Evolutionary conservation across 1,140 invertebrate genomes (phyloP).

Genomic region (Ylistrum balloti): DNA sequence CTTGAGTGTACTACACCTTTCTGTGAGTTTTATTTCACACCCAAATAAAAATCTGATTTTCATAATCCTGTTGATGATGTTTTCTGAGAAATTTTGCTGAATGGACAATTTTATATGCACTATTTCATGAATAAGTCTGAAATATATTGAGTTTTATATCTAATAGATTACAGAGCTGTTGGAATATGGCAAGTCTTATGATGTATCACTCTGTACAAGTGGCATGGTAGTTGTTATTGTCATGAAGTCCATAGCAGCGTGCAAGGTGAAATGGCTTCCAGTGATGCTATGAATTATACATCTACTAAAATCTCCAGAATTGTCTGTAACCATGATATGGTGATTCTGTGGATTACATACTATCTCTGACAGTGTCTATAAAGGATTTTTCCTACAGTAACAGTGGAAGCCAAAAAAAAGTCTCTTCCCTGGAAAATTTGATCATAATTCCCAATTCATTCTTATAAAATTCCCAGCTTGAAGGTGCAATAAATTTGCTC

Average conservation of each 20-base stretch:
- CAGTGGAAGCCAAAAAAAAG: too few relatives aligned
- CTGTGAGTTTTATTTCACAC: too few relatives aligned
- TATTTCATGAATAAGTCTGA: background rate
- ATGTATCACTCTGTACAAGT: background rate
- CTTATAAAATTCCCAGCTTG: too few relatives aligned
- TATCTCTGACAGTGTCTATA: background rate
- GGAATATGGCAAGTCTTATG: background rate
- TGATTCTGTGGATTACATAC: background rate
- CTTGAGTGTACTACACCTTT: too few relatives aligned
- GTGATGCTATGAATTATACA: background rate
- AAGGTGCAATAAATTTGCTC: too few relatives aligned
- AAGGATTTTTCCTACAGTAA: too few relatives aligned
- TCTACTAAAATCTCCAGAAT: background rate
- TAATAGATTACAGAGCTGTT: background rate
- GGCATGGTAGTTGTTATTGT: background rate
- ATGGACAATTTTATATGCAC: too few relatives aligned
- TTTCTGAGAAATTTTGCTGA: too few relatives aligned
- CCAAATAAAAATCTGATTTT: too few relatives aligned
- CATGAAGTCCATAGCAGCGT: background rate
- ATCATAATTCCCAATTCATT: too few relatives aligned
- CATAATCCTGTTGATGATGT: background rate
- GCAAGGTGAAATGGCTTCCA: background rate
- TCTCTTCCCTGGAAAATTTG: too few relatives aligned
- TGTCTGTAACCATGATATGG: constrained; percentile 2
- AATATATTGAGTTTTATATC: too few relatives aligned